A percentile compares a stretch with the other conserved stretches of the same genome.
phyloP scores from a whole-genome alignment of 1,140 invertebrate genomes.

The Acyrthosiphon pisum region DNA sequence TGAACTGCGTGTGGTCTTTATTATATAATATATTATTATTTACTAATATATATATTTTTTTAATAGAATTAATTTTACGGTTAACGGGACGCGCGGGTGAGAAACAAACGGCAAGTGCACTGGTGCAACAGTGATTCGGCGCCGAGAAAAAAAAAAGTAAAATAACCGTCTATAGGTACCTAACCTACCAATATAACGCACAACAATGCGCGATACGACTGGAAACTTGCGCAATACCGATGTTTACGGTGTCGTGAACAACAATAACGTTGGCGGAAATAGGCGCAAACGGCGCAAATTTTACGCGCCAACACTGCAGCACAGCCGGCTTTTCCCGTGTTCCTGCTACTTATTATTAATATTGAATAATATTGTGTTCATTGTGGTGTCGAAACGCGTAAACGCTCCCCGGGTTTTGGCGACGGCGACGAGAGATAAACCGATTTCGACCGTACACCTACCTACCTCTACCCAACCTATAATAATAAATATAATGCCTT shows the following conservation, averaged over 20 bases:
- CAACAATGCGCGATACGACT: conserved; percentile 26
- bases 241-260: conserved; percentile 31
- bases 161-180: conserved; percentile 41
- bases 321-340: not conserved
- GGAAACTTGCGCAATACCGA: conserved; percentile 12
- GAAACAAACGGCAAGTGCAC: conserved; percentile 51
- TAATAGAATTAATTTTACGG: conserved; percentile 57
- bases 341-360: conserved; percentile 4
- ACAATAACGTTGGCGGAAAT: conserved; percentile 49
- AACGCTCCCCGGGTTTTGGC: not conserved
- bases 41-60: not conserved
- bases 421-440: conserved; percentile 14
- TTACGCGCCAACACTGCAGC: not conserved
- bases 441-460: not conserved
- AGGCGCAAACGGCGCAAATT: conserved; percentile 8
- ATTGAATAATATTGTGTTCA: not conserved
- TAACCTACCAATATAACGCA: not conserved
- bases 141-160: conserved; percentile 28
- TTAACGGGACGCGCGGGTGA: conserved; percentile 27
- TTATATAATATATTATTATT: not conserved
- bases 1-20: conserved; percentile 39
- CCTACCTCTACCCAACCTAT: not conserved
- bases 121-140: conserved; percentile 52
- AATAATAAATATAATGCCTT: not conserved
- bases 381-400: conserved; percentile 24